Percentiles rank a stretch among this genome's conserved stretches.
phyloP scores from a whole-genome alignment of 2,888 invertebrate genomes.

The Bimastos eiseni region DNA sequence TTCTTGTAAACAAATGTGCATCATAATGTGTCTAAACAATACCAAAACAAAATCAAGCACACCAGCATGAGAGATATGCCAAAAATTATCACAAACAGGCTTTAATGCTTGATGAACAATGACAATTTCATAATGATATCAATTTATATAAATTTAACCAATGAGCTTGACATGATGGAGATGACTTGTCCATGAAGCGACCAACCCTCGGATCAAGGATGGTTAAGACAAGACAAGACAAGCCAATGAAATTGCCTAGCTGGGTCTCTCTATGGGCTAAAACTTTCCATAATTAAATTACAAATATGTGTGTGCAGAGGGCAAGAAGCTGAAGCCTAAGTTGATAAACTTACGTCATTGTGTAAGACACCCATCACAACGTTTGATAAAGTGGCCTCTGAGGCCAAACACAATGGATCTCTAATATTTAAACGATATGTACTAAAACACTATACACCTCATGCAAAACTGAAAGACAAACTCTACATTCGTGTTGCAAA shows the following conservation, averaged over 20 bases:
- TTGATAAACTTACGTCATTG: constrained; percentile 23
- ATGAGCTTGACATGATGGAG: not conserved
- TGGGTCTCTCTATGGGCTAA: not conserved
- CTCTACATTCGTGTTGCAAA: constrained; percentile 7
- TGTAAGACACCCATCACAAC: constrained; percentile 24
- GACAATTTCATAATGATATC: not conserved
- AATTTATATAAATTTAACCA: not conserved
- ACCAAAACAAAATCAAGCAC: not conserved
- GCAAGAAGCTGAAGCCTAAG: constrained; percentile 14
- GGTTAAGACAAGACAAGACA: too few relatives aligned
- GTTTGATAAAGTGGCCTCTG: constrained; percentile 9
- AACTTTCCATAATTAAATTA: constrained; percentile 3
- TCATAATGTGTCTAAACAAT: not conserved
- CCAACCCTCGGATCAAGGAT: too few relatives aligned
- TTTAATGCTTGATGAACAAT: too few relatives aligned
- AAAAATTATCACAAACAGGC: not conserved
- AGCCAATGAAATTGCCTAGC: not conserved
- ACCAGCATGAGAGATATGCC: not conserved
- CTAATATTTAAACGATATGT: constrained; percentile 20
- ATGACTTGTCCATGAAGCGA: too few relatives aligned
- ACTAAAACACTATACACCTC: constrained; percentile 1
- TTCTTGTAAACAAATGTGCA: not conserved
- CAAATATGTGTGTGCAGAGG: constrained; percentile 7
- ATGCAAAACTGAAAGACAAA: constrained; percentile 27
- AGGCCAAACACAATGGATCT: not conserved